phyloP scores from a whole-genome alignment of 1,140 invertebrate species.

The Zaprionus davidi region DNA sequence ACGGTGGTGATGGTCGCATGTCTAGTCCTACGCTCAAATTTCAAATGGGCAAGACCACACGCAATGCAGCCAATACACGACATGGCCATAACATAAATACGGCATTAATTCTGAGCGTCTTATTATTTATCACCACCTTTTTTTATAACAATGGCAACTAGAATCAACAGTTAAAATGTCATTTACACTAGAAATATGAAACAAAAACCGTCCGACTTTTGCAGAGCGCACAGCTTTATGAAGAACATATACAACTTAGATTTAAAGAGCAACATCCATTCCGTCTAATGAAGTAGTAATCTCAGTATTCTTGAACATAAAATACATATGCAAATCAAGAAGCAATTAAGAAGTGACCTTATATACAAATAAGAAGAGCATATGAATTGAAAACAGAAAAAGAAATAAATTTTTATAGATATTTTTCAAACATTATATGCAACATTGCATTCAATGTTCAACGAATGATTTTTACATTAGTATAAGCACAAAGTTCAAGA shows the following conservation, averaged over 20 bases:
- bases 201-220: conserved; percentile 48
- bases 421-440: conserved; percentile 45
- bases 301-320: conserved; percentile 57
- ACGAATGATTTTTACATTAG: conserved; percentile 46
- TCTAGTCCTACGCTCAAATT: conserved; percentile 95
- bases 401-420: conserved; percentile 45
- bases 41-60: conserved; percentile 89
- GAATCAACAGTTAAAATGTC: conserved; percentile 19
- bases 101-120: conserved; percentile 61
- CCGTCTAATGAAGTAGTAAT: conserved; percentile 51
- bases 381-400: conserved; percentile 35
- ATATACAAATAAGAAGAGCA: conserved; percentile 71
- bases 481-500: conserved; percentile 31
- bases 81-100: conserved; percentile 70
- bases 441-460: conserved; percentile 34
- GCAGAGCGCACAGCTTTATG: conserved; percentile 61
- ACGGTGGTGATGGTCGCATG: conserved; percentile 97
- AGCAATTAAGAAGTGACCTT: conserved; percentile 73
- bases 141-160: conserved; percentile 65
- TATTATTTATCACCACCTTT: conserved; percentile 65
- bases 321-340: conserved; percentile 53
- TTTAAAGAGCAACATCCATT: conserved; percentile 56
- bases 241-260: conserved; percentile 46
- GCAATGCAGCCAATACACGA: conserved; percentile 68
- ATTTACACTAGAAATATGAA: conserved; percentile 27